A percentile compares a stretch with the other conserved stretches of the same genome.
phyloP scores from a whole-genome alignment of 2,113 vertebrate species.

The Mus pahari region DNA sequence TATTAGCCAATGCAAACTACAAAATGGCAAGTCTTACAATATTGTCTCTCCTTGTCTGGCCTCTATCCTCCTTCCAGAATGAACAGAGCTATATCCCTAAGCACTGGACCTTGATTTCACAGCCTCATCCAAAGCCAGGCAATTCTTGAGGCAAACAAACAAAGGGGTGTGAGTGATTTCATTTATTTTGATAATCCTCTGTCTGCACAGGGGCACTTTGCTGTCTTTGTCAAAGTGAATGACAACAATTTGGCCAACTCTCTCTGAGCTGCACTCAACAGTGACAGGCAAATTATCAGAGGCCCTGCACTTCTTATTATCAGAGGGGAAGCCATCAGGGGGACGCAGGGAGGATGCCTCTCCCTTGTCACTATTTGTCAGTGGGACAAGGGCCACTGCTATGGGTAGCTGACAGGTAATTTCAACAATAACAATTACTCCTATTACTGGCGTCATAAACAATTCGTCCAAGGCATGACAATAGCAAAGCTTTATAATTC shows the following conservation, averaged over 20 bases:
- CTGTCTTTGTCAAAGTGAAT: slow-evolving; percentile 94
- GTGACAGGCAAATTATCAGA: slow-evolving; percentile 99
- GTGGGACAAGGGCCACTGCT: slow-evolving; percentile 93
- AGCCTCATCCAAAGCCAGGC: slow-evolving; percentile 76
- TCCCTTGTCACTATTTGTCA: slow-evolving; percentile 99
- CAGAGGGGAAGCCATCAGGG: slow-evolving; percentile 98
- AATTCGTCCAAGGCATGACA: slow-evolving; percentile 95
- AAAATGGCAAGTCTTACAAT: not conserved
- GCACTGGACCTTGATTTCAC: slow-evolving; percentile 74
- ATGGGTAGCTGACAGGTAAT: slow-evolving; percentile 99
- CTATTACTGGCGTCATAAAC: slow-evolving; percentile 99
- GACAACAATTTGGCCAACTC: slow-evolving; percentile 97
- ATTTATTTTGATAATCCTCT: slow-evolving; percentile 92
- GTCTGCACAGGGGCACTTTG: slow-evolving; percentile 88
- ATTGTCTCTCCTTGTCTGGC: not conserved
- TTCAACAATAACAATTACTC: slow-evolving; percentile 99
- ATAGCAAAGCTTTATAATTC: slow-evolving; percentile 98
- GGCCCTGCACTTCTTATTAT: slow-evolving; percentile 98
- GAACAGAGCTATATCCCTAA: not conserved
- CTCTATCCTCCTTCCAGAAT: not conserved
- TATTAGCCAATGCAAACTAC: slow-evolving; percentile 61
- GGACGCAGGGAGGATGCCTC: slow-evolving; percentile 90
- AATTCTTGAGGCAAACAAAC: slow-evolving; percentile 82
- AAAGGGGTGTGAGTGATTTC: slow-evolving; percentile 87
- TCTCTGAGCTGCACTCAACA: slow-evolving; percentile 94